Evolutionary conservation across 2,797 vertebrate genomes (phyloP), one percentile per base, ranked within the genome.

Genomic region (Crenuchus spilurus): DNA sequence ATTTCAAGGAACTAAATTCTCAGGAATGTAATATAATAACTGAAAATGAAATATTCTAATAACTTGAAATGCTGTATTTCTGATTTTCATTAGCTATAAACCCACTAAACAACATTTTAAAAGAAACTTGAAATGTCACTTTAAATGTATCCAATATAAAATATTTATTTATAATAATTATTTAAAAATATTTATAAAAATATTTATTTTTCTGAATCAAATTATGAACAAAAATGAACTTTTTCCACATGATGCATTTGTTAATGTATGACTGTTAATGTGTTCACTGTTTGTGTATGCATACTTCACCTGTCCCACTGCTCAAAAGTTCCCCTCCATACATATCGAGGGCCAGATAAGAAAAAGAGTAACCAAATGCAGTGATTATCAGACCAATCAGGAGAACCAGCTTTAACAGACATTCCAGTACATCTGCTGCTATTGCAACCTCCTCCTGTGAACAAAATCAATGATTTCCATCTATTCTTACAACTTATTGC

Each of bases 281-380:
- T 28, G 10, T 16, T 14, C 10, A 37, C 4, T 4, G 35, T 4
- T 4, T 4, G 10, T 33, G 20, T 46, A 11, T 48, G 14, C n/a
- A 48, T 63, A n/a, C 60, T 82, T 73, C 87, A 99, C 98, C 97
- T 83, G 94, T 88, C 62, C 96, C 96, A 18, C 87, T 93, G 89
- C 97, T 99, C 73, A 99, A 91, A 82, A 98, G 87, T 75, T 94
- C 86, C 37, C 97, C 96, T 2, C 97, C 98, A 16, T 99, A 99
- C 84, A 99, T 88, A 88, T 98, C 96, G 84, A 99, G 89, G 44
- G 95, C 96, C 88, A 99, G 83, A 48, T 96, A 88, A 76, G 97
- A 97, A 90, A 95, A 99, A 39, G 94, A 92, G 76, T 95, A 96
- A 64, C 98, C 98, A 90, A 99, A 99, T 71, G 95, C 92, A 0